Evolutionary conservation across 2,888 invertebrate species (phyloP).

Genomic region (Cheilosia vulpina): DNA sequence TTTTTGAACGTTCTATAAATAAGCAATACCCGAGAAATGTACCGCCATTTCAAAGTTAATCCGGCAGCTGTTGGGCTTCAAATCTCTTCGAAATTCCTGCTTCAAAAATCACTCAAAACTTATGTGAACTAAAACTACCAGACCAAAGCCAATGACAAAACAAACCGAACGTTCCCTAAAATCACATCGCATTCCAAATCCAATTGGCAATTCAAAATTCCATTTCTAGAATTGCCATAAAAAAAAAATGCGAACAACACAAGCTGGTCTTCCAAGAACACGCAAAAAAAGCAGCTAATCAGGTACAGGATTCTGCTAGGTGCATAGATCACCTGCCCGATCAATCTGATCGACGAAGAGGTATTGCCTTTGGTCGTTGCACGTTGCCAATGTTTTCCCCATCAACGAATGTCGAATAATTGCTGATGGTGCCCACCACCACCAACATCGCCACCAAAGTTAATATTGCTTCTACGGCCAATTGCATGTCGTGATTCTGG

Average conservation of each 20-base stretch:
- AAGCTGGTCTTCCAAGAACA: neutral
- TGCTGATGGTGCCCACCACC: slow-evolving; percentile 17
- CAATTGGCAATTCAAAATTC: slow-evolving; percentile 23
- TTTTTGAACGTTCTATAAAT: no score
- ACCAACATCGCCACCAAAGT: neutral
- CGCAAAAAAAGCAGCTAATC: slow-evolving; percentile 35
- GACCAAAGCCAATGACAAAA: neutral
- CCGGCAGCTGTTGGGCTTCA: no score
- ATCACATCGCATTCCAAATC: neutral
- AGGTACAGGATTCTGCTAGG: slow-evolving; percentile 33
- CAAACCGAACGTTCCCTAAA: slow-evolving; percentile 12
- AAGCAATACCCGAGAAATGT: no score
- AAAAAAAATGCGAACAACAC: neutral
- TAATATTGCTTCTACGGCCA: slow-evolving; percentile 4
- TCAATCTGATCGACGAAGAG: slow-evolving; percentile 58
- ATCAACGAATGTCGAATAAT: slow-evolving; percentile 58
- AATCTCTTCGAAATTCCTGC: no score
- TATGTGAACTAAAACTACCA: neutral
- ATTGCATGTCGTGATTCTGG: slow-evolving; percentile 59
- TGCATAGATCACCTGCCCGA: slow-evolving; percentile 67
- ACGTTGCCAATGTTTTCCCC: slow-evolving; percentile 33
- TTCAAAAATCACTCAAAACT: neutral
- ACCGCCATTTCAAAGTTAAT: no score
- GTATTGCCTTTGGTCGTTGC: slow-evolving; percentile 28
- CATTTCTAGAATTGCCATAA: slow-evolving; percentile 28